These are phyloP conservation scores for Asarcornis scutulata DNA, from an alignment of 2,113 vertebrate genomes.

Conservation along the genomic window DNA sequence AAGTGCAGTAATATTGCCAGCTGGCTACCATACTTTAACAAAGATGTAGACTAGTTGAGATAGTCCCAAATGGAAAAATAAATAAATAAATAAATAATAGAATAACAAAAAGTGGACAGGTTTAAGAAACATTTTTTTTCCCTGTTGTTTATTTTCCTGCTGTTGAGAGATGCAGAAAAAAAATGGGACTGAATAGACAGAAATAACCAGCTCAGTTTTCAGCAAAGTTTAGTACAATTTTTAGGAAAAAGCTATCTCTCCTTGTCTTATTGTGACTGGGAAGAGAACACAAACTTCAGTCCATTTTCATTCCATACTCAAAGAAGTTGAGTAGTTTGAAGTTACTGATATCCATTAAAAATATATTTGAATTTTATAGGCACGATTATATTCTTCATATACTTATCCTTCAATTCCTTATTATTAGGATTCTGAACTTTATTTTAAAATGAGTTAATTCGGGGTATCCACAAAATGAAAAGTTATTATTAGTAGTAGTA, in stretches of 20 bases:
- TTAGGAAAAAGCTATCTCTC: not conserved
- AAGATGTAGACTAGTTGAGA: not conserved
- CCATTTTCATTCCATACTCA: not conserved
- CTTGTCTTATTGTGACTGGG: not conserved
- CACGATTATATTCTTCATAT: not conserved
- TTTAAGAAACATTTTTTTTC: not conserved
- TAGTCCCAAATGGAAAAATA: not conserved
- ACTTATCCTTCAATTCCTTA: not conserved
- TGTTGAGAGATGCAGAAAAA: not conserved
- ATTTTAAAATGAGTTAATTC: slow-evolving; percentile 11
- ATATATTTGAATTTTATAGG: not conserved
- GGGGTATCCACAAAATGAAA: not conserved
- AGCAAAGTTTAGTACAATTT: not conserved
- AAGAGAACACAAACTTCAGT: not conserved
- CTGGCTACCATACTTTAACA: not conserved
- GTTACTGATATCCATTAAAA: not conserved
- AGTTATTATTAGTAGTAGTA: not conserved
- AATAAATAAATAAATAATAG: no score
- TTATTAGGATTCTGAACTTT: not conserved
- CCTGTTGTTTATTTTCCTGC: not conserved
- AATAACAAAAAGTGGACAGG: not conserved
- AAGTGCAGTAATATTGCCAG: not conserved
- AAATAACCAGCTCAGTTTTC: not conserved
- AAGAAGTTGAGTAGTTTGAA: not conserved
- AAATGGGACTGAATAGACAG: not conserved